Base-by-base conservation (phyloP, 2,888 invertebrate species). In the Drosophila incognita region DNA sequence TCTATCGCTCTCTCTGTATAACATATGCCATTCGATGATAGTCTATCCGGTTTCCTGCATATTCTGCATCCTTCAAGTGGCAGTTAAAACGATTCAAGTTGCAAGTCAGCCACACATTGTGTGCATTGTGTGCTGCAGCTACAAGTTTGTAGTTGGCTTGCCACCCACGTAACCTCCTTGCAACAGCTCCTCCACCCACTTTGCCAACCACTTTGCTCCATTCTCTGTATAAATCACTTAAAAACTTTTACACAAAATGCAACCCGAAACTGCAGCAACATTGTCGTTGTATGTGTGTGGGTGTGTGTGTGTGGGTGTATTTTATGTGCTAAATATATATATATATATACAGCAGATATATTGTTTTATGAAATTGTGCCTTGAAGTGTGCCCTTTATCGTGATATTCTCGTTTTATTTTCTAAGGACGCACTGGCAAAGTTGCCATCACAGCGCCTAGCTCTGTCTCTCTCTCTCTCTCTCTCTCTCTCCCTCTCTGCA, bases 211-310 rank as follows among this genome's bases (percentile, higher is more conserved):
- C 29, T 66, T 59, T 51, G 57, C 67, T 72, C 57, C 64, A 68
- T 75, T 76, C 65, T 67, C 71, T 75, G 74, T 57, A 82, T 87
- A 85, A 85, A 85, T 89, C 89, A 85, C 89, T 87, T 85, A 80
- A 79, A 75, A 87, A 87, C 82, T 89, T 85, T 89, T 79, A 52
- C 74, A 81, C 81, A 79, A 79, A 84, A 75, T 79, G 78, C 80
- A 73, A 82, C 82, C 76, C 53, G 73, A 86, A 60, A 60, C 64
- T 48, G 36, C 74, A 68, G 73, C 69, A 72, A 76, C 89, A 86
- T 73, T 86, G 83, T 75, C 15, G 6, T 7, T 46, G 13, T 13
- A 27, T 51, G n/a, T 65, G 36, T 53, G 42, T 52, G 59, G 63
- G 51, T 42, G 40, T 29, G 48, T 53, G 42, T 53, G 24, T 59